A percentile compares a stretch with the other conserved stretches of the same genome.
Evolutionary conservation across 2,888 invertebrate species (phyloP).

Genomic region (Scrobipalpa costella): DNA sequence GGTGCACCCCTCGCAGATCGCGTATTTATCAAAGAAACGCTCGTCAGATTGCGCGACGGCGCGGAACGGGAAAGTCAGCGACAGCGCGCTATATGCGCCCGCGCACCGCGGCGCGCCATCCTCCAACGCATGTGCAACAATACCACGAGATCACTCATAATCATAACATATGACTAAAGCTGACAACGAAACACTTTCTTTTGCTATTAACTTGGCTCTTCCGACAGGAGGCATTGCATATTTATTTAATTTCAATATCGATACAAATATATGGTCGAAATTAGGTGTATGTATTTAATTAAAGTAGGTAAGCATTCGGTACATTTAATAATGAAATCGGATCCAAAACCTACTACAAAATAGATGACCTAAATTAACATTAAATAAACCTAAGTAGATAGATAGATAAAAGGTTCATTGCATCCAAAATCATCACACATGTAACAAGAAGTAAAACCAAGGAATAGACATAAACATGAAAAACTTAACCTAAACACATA

Average conservation of each 20-base stretch:
- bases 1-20: background rate
- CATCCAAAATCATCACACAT: no score
- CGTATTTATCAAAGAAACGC: conserved; percentile 49
- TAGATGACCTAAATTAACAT: no score
- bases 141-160: conserved; percentile 1
- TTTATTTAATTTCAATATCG: no score
- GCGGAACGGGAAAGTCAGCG: conserved; percentile 70
- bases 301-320: no score
- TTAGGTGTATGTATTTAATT: no score
- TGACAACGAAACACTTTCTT: conserved; percentile 17
- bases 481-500: no score
- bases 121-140: conserved; percentile 24
- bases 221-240: background rate
- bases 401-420: no score
- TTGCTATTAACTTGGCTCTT: background rate
- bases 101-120: conserved; percentile 30
- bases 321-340: no score
- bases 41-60: conserved; percentile 53
- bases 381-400: no score
- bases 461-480: no score
- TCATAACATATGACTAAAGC: background rate
- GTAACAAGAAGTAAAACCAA: no score
- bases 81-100: conserved; percentile 39
- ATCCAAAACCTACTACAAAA: no score
- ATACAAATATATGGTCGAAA: background rate